Percentiles rank a stretch among this genome's conserved stretches.
phyloP scores from a whole-genome alignment of 2,888 invertebrate genomes.

The Trileptium ribeirensis region DNA sequence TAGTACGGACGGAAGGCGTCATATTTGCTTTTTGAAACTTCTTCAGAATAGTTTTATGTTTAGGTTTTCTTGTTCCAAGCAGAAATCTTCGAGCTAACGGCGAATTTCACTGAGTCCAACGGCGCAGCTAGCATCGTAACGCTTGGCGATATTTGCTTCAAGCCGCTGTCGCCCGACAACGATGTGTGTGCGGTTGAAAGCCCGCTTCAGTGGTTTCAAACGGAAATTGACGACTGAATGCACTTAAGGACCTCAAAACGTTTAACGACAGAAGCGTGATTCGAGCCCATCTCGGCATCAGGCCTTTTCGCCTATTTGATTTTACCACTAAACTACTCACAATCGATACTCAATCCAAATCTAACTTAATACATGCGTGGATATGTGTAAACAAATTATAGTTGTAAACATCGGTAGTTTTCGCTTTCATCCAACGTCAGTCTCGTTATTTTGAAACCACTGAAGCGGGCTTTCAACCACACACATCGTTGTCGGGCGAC shows the following conservation, averaged over 20 bases:
- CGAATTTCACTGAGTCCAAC: slow-evolving; percentile 28
- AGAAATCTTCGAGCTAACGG: slow-evolving; percentile 42
- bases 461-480: slow-evolving; percentile 82
- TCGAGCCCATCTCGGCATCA: too few relatives aligned
- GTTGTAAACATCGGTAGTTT: background rate
- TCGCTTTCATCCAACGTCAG: slow-evolving; percentile 55
- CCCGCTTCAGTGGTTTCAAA: slow-evolving; percentile 82
- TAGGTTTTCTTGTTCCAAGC: slow-evolving; percentile 52
- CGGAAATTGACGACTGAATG: too few relatives aligned
- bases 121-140: slow-evolving; percentile 36
- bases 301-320: too few relatives aligned
- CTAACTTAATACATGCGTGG: background rate
- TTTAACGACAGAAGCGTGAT: too few relatives aligned
- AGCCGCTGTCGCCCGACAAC: slow-evolving; percentile 69
- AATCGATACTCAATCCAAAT: too few relatives aligned
- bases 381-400: background rate
- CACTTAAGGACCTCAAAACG: too few relatives aligned
- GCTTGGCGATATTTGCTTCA: slow-evolving; percentile 79
- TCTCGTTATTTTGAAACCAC: slow-evolving; percentile 71
- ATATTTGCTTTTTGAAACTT: too few relatives aligned
- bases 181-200: slow-evolving; percentile 77
- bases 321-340: too few relatives aligned
- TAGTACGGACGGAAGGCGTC: too few relatives aligned
- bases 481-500: slow-evolving; percentile 64
- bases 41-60: too few relatives aligned